Evolutionary conservation across 2,113 vertebrate genomes (phyloP).

Genomic region (Chascanopsetta lugubris): DNA sequence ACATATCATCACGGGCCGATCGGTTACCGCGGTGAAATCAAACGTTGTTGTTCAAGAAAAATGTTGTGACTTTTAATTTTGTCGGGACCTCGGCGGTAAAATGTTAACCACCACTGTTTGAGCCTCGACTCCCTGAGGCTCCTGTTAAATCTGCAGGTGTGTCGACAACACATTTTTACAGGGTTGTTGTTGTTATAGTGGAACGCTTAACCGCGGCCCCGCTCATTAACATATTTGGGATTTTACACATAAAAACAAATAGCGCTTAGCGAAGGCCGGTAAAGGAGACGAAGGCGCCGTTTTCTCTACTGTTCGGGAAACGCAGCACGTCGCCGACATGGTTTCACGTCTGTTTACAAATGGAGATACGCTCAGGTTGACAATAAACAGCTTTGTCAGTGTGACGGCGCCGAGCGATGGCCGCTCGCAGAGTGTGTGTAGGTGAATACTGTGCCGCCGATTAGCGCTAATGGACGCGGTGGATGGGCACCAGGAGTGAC

Average conservation of each 20-base stretch:
- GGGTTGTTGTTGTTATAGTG: slow-evolving; percentile 3
- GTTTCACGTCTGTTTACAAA: neutral
- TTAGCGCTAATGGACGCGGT: slow-evolving; percentile 39
- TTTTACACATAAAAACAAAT: slow-evolving; percentile 14
- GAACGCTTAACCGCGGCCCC: slow-evolving; percentile 6
- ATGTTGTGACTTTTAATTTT: too few relatives aligned
- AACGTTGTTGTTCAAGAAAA: neutral
- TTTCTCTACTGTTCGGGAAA: slow-evolving; percentile 2
- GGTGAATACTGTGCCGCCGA: slow-evolving; percentile 29
- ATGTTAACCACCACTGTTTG: neutral
- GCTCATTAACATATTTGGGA: slow-evolving; percentile 12
- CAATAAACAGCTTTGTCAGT: slow-evolving; percentile 13
- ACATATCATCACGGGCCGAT: neutral
- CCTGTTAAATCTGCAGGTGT: neutral
- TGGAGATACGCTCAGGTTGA: neutral
- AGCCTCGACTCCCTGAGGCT: too few relatives aligned
- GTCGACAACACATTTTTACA: too few relatives aligned
- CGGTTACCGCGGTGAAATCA: neutral
- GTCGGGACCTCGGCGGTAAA: too few relatives aligned
- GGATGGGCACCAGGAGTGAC: slow-evolving; percentile 33
- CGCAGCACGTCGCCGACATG: neutral
- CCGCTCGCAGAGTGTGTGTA: neutral
- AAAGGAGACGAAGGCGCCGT: neutral
- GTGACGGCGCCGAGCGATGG: slow-evolving; percentile 1
- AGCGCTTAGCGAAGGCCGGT: neutral